Evolutionary conservation across 2,113 vertebrate species (phyloP).

Genomic region (Vimba vimba): DNA sequence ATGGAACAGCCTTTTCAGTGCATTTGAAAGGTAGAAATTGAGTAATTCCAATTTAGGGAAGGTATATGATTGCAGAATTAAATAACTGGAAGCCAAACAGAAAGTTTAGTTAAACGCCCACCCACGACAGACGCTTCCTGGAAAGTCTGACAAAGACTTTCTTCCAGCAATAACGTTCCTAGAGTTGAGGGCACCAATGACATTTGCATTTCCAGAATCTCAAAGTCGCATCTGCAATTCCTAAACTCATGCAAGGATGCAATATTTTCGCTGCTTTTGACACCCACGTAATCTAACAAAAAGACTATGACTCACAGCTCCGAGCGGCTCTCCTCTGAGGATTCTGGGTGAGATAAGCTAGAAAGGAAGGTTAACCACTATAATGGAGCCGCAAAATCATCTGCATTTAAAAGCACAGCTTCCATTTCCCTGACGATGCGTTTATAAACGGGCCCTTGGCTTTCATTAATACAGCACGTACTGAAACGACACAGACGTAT

Average conservation of each 20-base stretch:
- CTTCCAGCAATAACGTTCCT: neutral
- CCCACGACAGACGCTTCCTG: neutral
- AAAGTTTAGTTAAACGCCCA: conserved; percentile 13
- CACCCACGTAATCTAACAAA: conserved; percentile 36
- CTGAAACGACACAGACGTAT: conserved; percentile 22
- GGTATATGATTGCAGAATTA: neutral
- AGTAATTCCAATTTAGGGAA: neutral
- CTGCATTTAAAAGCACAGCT: conserved; percentile 25
- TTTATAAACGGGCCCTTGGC: conserved; percentile 2
- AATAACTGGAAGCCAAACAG: neutral
- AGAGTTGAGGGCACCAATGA: conserved; percentile 14
- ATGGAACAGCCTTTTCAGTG: neutral
- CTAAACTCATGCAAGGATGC: conserved; percentile 24
- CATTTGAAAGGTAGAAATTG: neutral
- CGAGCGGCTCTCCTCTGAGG: conserved; percentile 18
- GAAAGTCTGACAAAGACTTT: neutral
- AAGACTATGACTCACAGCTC: conserved; percentile 32
- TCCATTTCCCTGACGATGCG: neutral
- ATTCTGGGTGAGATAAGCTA: neutral
- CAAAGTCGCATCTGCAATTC: conserved; percentile 13
- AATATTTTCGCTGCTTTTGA: conserved; percentile 11
- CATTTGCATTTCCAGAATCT: conserved; percentile 36
- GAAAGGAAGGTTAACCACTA: conserved; percentile 31
- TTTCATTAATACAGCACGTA: conserved; percentile 36
- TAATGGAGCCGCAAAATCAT: conserved; percentile 3